A percentile compares a stretch with the other conserved stretches of the same genome.
These are phyloP conservation scores for Petrolisthes cinctipes DNA, from an alignment of 2,888 invertebrate species.

Conservation along the genomic window DNA sequence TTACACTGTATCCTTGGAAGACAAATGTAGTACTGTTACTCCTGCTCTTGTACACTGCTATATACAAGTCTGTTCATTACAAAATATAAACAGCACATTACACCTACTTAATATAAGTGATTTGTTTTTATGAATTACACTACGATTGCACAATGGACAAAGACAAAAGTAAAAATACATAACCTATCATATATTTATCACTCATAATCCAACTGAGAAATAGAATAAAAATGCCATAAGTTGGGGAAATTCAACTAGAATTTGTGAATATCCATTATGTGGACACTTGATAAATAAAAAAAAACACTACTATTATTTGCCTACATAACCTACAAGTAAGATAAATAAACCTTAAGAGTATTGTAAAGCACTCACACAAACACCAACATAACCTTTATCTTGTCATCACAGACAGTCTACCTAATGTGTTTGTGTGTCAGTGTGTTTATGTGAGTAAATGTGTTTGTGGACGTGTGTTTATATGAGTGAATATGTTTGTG, in stretches of 20 bases:
- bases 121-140: slow-evolving; percentile 34
- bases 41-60: slow-evolving; percentile 46
- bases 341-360: slow-evolving; percentile 20
- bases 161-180: slow-evolving; percentile 34
- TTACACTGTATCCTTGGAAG: slow-evolving; percentile 48
- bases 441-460: not conserved
- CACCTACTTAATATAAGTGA: slow-evolving; percentile 8
- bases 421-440: not conserved
- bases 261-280: slow-evolving; percentile 1
- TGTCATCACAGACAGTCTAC: not conserved
- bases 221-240: slow-evolving; percentile 20
- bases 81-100: slow-evolving; percentile 56
- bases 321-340: slow-evolving; percentile 1
- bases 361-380: not conserved
- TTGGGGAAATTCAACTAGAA: slow-evolving; percentile 23
- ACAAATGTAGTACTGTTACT: slow-evolving; percentile 27
- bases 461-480: not conserved
- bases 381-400: not conserved
- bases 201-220: slow-evolving; percentile 24
- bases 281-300: not conserved
- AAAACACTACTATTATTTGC: slow-evolving; percentile 18
- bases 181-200: slow-evolving; percentile 37
- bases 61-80: slow-evolving; percentile 54
- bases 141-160: slow-evolving; percentile 58
- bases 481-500: not conserved